phyloP scores from a whole-genome alignment of 2,888 invertebrate genomes.

The Phyto melanocephala region DNA sequence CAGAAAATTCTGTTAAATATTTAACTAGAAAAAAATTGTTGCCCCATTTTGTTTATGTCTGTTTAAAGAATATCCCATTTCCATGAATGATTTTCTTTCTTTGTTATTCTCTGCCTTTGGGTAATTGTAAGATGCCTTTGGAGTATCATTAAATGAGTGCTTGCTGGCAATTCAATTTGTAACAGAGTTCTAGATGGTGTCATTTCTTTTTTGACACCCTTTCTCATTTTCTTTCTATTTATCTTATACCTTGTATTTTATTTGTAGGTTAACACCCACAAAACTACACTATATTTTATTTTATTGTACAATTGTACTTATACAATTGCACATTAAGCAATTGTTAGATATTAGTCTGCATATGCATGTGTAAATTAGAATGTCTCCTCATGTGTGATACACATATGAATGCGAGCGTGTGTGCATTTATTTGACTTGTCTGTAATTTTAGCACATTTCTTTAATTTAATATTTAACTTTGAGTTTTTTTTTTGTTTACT shows the following conservation, averaged over 20 bases:
- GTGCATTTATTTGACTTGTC: constrained; percentile 27
- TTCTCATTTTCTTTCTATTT: neutral
- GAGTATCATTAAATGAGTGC: constrained; percentile 56
- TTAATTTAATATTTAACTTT: constrained; percentile 53
- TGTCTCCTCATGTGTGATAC: neutral
- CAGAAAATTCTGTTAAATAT: too few species aligned
- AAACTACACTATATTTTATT: constrained; percentile 40
- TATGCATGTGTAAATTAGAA: neutral
- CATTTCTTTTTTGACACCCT: constrained; percentile 29
- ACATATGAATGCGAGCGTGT: neutral
- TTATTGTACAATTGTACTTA: neutral
- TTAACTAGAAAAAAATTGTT: too few species aligned
- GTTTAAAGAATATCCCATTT: neutral
- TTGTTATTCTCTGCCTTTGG: neutral
- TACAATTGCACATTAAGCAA: constrained; percentile 14
- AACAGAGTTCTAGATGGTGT: constrained; percentile 48
- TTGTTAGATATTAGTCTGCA: neutral
- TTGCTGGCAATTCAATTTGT: constrained; percentile 62
- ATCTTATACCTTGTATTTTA: constrained; percentile 19
- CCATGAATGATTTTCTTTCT: neutral
- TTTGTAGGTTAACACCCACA: constrained; percentile 59
- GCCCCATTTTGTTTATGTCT: too few species aligned
- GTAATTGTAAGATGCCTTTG: constrained; percentile 30
- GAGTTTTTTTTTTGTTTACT: constrained; percentile 5
- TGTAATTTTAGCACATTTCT: constrained; percentile 61